Evolutionary conservation across 2,113 vertebrate species (phyloP).

Genomic region (human): DNA sequence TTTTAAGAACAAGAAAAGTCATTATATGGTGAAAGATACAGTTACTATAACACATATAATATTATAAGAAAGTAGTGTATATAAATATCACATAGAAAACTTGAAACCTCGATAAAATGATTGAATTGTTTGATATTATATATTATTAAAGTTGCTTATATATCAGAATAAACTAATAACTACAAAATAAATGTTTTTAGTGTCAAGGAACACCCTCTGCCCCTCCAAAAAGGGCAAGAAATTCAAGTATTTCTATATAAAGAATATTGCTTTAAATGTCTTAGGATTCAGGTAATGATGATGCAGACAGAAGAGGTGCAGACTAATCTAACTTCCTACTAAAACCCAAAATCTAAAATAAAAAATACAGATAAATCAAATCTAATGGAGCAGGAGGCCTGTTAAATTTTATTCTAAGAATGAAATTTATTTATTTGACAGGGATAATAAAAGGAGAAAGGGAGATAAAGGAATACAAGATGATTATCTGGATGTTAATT

Average conservation of each 20-base stretch:
- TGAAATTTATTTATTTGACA: background rate
- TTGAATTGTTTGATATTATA: background rate
- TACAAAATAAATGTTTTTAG: background rate
- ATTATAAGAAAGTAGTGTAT: background rate
- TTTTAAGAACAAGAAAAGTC: background rate
- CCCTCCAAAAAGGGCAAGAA: background rate
- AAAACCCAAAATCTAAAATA: background rate
- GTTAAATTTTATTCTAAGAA: background rate
- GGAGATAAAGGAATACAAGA: background rate
- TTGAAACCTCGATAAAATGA: background rate
- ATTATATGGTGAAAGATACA: background rate
- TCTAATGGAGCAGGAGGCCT: background rate
- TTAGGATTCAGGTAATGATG: background rate
- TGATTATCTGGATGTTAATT: background rate
- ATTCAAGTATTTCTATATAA: background rate
- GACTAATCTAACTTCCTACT: background rate
- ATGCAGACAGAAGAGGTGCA: background rate
- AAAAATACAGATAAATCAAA: background rate
- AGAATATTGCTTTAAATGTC: background rate
- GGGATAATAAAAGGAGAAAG: background rate
- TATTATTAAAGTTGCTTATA: background rate
- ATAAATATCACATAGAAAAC: background rate
- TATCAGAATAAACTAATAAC: background rate
- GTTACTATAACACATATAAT: background rate
- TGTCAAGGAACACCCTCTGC: background rate